Evolutionary conservation across 2,113 vertebrate species (phyloP).

Genomic region (Corythaeola cristata): DNA sequence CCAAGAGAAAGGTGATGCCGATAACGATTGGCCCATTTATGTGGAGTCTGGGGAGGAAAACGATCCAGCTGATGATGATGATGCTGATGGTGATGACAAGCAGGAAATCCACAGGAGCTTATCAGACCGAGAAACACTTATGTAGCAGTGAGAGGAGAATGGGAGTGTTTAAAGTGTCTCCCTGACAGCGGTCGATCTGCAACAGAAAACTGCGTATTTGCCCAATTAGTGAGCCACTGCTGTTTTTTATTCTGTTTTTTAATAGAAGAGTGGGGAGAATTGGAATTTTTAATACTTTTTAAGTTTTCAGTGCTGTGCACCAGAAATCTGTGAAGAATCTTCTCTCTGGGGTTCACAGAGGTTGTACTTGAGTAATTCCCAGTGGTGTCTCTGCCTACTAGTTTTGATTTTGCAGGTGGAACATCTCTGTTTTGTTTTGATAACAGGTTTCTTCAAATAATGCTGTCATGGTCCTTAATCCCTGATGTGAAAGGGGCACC

Average conservation of each 20-base stretch:
- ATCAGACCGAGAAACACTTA: constrained; percentile 68
- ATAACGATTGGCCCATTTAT: constrained; percentile 90
- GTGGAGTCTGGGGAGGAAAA: constrained; percentile 93
- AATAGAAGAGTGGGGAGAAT: neutral
- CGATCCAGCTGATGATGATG: constrained; percentile 70
- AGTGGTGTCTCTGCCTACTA: neutral
- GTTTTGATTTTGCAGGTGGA: neutral
- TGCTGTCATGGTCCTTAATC: neutral
- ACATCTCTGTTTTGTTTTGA: neutral
- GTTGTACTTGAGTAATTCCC: neutral
- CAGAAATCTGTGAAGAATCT: constrained; percentile 5
- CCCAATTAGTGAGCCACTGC: neutral
- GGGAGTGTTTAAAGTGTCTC: neutral
- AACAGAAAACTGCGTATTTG: neutral
- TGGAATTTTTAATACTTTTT: neutral
- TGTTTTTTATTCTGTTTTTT: constrained; percentile 10
- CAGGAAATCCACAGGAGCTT: constrained; percentile 74
- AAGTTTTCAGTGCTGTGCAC: constrained; percentile 45
- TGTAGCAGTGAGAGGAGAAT: constrained; percentile 49
- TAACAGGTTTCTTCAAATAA: neutral
- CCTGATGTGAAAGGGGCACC: neutral
- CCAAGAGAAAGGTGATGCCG: constrained; percentile 80
- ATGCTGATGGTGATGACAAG: constrained; percentile 79
- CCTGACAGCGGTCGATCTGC: neutral
- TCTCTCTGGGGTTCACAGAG: neutral